phyloP scores from a whole-genome alignment of 2,113 vertebrate genomes.

The Syrrhaptes paradoxus region DNA sequence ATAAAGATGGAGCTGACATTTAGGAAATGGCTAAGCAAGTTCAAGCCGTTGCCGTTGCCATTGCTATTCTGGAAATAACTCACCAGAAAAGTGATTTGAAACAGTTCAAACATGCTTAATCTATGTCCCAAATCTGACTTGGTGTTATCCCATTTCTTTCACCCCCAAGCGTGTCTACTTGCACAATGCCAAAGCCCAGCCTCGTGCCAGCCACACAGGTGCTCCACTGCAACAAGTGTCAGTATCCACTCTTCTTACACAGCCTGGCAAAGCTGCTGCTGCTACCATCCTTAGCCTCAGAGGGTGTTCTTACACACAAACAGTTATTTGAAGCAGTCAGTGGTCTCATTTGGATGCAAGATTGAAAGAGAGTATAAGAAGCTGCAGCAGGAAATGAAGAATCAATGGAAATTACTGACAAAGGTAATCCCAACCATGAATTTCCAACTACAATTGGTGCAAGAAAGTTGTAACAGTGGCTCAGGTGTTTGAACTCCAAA shows the following conservation, averaged over 20 bases:
- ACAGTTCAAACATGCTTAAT: not conserved
- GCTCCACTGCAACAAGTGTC: not conserved
- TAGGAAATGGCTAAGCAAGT: not conserved
- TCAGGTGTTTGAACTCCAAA: not conserved
- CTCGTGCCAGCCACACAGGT: not conserved
- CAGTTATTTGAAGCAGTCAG: not conserved
- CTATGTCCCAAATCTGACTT: not conserved
- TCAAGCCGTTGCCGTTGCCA: not conserved
- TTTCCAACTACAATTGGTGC: not conserved
- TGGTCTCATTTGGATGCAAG: not conserved
- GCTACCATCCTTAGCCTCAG: not conserved
- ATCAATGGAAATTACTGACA: not conserved
- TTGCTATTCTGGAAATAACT: not conserved
- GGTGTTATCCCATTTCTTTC: not conserved
- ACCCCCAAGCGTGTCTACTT: not conserved
- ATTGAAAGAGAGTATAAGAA: not conserved
- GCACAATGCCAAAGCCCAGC: not conserved
- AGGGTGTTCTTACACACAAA: not conserved
- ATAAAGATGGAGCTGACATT: not conserved
- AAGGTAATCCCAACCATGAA: not conserved
- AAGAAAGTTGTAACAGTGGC: not conserved
- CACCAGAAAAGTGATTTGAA: not conserved
- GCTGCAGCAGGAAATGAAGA: not conserved
- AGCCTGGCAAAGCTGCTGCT: not conserved
- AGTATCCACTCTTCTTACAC: not conserved